Evolutionary conservation across 2,797 vertebrate species (phyloP), one percentile per base, ranked within the genome.

Genomic region (Mycteria americana): DNA sequence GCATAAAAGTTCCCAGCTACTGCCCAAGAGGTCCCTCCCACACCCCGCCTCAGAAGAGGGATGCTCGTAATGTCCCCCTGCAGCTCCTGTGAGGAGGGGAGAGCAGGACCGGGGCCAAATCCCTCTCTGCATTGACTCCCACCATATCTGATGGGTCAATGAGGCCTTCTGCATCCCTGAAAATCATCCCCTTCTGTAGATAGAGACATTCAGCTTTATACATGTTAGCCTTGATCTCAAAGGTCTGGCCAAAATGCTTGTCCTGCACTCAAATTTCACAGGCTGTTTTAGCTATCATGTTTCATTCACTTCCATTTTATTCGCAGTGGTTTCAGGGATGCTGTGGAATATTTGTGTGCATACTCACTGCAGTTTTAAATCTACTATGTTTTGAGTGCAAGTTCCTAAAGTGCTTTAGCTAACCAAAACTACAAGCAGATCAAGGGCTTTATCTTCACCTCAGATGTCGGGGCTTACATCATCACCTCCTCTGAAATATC

Each of bases 381-480:
- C 57, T 39, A 39, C 50, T 51, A 7, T 24, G 45, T 74, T 80
- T 85, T 35, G 24, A 93, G 45, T 10, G 27, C 37, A 63, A 76
- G 77, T 28, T 62, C 37, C 46, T 74, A 5, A 90, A 92, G 39
- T 30, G 46, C 54, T 78, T 92, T 62, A 86, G 77, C 73, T 67
- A 94, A 91, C 51, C 68, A 70, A 89, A 95, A 80, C 73, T 64
- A 60, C 43, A 64, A 53, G 78, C 67, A 85, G 70, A 80, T 50
- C 74, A 78, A 92, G 64, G 80, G 69, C 51, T 93, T 93, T 94
- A 88, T 75, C 76, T 89, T 72, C 39, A 76, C 19, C 70, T 95
- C 85, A 82, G 85, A 89, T 57, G n/a, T 41, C 22, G 10, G 62
- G 54, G 60, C 64, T 92, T 88, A 88, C 89, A 84, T 95, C 87